Conservation (phyloP, 2,888 invertebrate species). For the Athripsodes cinereus region DNA sequence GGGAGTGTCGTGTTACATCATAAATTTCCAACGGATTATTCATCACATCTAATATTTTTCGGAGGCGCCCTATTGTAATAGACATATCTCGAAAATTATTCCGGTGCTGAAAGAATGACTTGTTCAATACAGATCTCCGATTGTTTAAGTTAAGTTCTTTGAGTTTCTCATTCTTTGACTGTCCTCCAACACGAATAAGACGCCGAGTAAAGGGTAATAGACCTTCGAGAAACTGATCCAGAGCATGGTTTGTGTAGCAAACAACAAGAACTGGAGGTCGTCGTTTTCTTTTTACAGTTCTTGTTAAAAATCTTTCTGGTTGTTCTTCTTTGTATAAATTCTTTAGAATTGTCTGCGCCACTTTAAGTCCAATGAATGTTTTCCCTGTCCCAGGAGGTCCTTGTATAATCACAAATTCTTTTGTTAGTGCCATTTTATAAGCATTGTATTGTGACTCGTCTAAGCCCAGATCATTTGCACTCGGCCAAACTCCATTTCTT, state of each 20-base stretch:
- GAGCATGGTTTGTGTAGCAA: conserved; percentile 80
- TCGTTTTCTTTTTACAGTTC: too few species aligned
- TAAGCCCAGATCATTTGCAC: conserved; percentile 41
- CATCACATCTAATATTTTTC: background rate
- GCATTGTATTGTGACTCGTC: conserved; percentile 65
- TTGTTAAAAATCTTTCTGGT: too few species aligned
- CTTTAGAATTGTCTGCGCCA: conserved; percentile 59
- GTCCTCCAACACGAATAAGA: conserved; percentile 64
- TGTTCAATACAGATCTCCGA: background rate
- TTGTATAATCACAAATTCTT: conserved; percentile 73
- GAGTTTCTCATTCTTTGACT: conserved; percentile 55
- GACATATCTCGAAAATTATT: background rate
- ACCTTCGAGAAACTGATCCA: conserved; percentile 80
- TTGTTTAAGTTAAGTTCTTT: conserved; percentile 47
- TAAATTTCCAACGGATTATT: background rate
- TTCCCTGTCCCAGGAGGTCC: conserved; percentile 89
- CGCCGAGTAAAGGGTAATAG: conserved; percentile 51
- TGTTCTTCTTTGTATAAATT: conserved; percentile 38
- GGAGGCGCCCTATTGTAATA: background rate
- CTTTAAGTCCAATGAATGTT: conserved; percentile 71
- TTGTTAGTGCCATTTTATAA: conserved; percentile 59
- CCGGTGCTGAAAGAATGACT: background rate
- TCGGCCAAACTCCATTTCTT: conserved; percentile 41
- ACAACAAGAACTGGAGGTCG: conserved; percentile 58
- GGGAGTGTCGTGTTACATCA: background rate